These are phyloP conservation scores for Salminus brasiliensis DNA, from an alignment of 2,113 vertebrate species.

Conservation along the genomic window DNA sequence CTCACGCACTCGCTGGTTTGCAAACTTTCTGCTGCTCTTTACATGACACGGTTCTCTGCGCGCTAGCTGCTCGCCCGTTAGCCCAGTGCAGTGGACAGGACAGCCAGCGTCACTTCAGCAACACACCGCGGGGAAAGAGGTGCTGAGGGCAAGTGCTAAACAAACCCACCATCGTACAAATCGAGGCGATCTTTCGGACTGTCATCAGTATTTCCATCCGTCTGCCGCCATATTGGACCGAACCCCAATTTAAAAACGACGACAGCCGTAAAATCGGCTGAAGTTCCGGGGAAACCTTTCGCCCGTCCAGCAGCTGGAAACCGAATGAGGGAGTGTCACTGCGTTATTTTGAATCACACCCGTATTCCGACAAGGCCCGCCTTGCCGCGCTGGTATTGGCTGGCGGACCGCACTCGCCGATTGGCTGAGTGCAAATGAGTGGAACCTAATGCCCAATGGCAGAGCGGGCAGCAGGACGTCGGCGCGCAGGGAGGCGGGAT, in stretches of 20 bases:
- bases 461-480: neutral
- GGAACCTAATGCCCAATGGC: neutral
- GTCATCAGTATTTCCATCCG: conserved; percentile 94
- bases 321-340: conserved; percentile 61
- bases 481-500: neutral
- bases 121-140: neutral
- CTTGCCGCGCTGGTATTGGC: neutral
- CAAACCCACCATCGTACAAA: conserved; percentile 90
- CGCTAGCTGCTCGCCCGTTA: conserved; percentile 38
- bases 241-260: conserved; percentile 73
- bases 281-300: conserved; percentile 65
- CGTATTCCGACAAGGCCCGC: neutral
- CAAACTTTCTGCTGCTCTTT: conserved; percentile 55
- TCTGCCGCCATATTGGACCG: conserved; percentile 80
- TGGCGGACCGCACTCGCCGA: neutral
- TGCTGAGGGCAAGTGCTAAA: neutral
- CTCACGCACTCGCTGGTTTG: neutral
- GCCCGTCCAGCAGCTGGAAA: conserved; percentile 55
- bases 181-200: conserved; percentile 93
- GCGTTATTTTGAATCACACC: neutral
- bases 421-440: neutral
- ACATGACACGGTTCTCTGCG: conserved; percentile 28
- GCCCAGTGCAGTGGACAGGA: conserved; percentile 2
- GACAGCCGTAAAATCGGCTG: conserved; percentile 72
- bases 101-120: neutral